Evolutionary conservation across 1,140 invertebrate genomes (phyloP), one percentile per base, ranked within the genome.

Genomic region (Drosophila pseudoobscura): DNA sequence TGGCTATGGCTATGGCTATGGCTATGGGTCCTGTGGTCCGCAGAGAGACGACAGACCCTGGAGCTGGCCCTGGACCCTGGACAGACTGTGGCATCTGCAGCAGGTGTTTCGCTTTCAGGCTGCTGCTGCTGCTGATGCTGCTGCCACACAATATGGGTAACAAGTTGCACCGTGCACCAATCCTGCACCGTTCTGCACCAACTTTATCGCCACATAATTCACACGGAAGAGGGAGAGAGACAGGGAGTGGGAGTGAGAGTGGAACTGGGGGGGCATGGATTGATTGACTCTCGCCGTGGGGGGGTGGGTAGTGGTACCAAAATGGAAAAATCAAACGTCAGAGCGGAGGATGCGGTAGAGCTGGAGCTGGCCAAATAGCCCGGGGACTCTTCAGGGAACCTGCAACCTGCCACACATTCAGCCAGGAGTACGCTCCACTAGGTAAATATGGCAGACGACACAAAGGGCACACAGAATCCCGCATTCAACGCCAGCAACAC

Each of bases 181-280:
- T 74, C 61, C 80, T 76, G 78, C 35, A 13, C 35, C 35, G 11
- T 39, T 39, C 35, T 39, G 35, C 35, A 62, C 61, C 82, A 85
- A 72, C 74, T 85, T 85, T 85, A 85, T 85, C 82, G 83, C 50
- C 80, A 61, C 82, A 85, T 85, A 87, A 87, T 85, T 85, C 80
- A 85, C 80, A 85, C 80, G 73, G 54, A 47, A 49, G 52, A 46
- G 53, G 9, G 39, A 54, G 1, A 20, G 20, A 0, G 20, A 20
- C 20, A 2, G 20, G 20, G 20, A 13, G 24, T 41, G 43, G 24
- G n/a, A 57, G 41, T 62, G 41, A 51, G 20, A 61, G 68, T 78
- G 72, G 75, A 13, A 39, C 35, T 39, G 31, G 66, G 41, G 47
- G 29, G 58, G 58, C 58, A 68, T 54, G 35, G 63, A 65, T 71